Evolutionary conservation across 2,113 vertebrate genomes (phyloP).

Genomic region (Riparia riparia): DNA sequence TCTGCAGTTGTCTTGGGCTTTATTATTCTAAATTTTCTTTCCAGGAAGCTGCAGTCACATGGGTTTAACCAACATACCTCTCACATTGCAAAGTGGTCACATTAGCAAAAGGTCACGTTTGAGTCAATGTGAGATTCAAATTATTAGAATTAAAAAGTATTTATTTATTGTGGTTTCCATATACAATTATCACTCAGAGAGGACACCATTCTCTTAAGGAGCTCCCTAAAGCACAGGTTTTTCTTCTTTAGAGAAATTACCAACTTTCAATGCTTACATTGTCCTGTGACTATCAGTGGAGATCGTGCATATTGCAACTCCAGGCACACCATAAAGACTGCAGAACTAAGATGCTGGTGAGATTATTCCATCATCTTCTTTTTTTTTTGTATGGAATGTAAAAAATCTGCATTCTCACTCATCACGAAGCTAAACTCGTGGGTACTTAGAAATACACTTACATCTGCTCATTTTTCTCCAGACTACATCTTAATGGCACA

Average conservation of each 20-base stretch:
- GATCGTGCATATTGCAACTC: not conserved
- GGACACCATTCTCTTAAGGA: not conserved
- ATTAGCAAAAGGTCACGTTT: not conserved
- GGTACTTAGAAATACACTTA: not conserved
- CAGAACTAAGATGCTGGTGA: not conserved
- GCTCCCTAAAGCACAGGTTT: not conserved
- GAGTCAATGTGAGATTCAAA: not conserved
- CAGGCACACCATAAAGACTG: not conserved
- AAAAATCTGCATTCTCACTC: not conserved
- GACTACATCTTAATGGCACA: not conserved
- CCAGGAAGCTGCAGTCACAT: not conserved
- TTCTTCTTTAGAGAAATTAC: not conserved
- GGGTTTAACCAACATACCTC: not conserved
- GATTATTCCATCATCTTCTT: not conserved
- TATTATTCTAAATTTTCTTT: not conserved
- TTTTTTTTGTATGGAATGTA: not conserved
- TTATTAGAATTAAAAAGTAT: not conserved
- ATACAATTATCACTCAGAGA: not conserved
- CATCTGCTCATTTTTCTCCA: slow-evolving; percentile 17
- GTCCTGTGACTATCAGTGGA: not conserved
- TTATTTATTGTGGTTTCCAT: not conserved
- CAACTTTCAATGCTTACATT: not conserved
- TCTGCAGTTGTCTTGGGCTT: not conserved
- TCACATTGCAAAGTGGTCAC: not conserved
- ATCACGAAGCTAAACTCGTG: not conserved